Base-by-base conservation (phyloP, 92 coral and sea anemone species). In the Porites divaricata region DNA sequence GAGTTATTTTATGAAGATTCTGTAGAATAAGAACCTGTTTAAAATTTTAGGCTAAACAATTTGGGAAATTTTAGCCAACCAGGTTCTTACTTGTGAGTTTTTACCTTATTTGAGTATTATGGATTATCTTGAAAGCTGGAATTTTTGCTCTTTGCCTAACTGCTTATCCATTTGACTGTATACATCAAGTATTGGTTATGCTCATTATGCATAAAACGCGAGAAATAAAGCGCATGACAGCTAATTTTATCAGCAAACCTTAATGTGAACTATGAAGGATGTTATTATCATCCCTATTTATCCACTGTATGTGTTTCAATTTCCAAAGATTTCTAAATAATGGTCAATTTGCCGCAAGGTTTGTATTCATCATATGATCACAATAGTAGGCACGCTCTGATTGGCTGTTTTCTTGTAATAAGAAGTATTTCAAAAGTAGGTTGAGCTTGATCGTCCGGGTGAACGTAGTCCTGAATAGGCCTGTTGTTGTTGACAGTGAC, bases 181-280 rank as follows among this genome's bases (percentile, higher is more conserved):
- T 16, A 26, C 6, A 11, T 76, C 24, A 68, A 68, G 24, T 58
- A 57, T n/a, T 76, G 69, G 80, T 76, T 16, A 58, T 59, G 17
- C 53, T 52, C 14, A 75, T 57, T 4, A 66, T 57, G 23, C 61
- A 57, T 35, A 75, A 59, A 41, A 26, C 66, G 8, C 80, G 52
- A 76, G 53, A 76, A 15, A 76, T 35, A 35, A 35, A 58, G 80
- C 69, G 45, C 15, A 15, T 68, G 3, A 35, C 53, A 10, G 61
- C 80, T 35, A 76, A 25, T 19, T 76, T 54, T 22, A 25, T 75
- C 12, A 23, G 79, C 51, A 20, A 75, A 75, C 79, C 28, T 75
- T 35, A 4, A 35, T 35, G 6, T n/a, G 4, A 0, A 66, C 79
- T 12, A 48, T 75, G 9, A 56, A 66, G 20, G 80, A 59, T 76